Evolutionary conservation across 2,113 vertebrate genomes (phyloP).

Genomic region (Dunckerocampus dactyliophorus): DNA sequence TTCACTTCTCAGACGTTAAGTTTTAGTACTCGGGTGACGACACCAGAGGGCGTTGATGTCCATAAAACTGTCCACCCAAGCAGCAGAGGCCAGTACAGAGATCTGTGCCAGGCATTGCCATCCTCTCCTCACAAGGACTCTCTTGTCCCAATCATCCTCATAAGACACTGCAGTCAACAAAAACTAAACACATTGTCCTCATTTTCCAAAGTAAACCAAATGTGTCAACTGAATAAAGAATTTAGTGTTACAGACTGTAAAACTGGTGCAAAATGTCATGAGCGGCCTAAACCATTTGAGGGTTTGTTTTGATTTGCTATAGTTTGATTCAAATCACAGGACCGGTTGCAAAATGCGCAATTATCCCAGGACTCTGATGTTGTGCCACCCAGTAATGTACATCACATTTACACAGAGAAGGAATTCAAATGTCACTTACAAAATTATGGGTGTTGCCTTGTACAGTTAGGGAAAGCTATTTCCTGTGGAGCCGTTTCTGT

Average conservation of each 20-base stretch:
- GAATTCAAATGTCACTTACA: constrained; percentile 18
- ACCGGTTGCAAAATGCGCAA: constrained; percentile 7
- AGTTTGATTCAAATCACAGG: constrained; percentile 16
- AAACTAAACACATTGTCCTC: constrained; percentile 18
- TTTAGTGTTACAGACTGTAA: constrained; percentile 1
- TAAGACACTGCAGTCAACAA: constrained; percentile 4
- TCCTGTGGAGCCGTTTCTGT: constrained; percentile 32
- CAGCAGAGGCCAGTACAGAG: background rate
- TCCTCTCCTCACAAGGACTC: constrained; percentile 44
- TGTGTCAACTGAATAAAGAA: background rate
- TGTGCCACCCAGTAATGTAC: background rate
- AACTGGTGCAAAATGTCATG: too few species aligned
- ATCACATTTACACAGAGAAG: background rate
- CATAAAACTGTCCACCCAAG: background rate
- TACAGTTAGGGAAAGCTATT: constrained; percentile 32
- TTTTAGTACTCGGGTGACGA: background rate
- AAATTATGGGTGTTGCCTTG: constrained; percentile 31
- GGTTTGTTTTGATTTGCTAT: constrained; percentile 4
- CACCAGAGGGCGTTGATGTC: constrained; percentile 48
- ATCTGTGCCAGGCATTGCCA: constrained; percentile 64
- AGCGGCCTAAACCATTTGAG: background rate
- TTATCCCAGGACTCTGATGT: background rate
- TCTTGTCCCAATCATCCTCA: constrained; percentile 47
- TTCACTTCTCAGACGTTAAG: too few species aligned
- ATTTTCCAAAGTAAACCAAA: constrained; percentile 5